A percentile compares a stretch with the other conserved stretches of the same genome.
Conservation (phyloP, 1,140 invertebrate genomes). For the Drosophila saltans region DNA sequence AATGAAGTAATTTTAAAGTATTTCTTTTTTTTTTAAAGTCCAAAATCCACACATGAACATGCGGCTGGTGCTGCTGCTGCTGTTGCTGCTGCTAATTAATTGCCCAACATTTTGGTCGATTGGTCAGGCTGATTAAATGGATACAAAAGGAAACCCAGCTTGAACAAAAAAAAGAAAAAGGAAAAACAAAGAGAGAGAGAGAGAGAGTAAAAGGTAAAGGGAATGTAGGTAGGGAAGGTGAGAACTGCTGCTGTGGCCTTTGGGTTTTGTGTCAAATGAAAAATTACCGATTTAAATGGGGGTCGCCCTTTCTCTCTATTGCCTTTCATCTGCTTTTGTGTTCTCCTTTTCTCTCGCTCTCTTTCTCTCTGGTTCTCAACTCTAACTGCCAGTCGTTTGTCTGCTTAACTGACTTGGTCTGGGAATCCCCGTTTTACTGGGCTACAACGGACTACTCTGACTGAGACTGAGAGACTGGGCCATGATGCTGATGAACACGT, state of each 20-base stretch:
- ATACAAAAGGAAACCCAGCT: conserved; percentile 9
- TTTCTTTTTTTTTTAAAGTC: conserved; percentile 19
- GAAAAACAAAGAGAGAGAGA: not conserved
- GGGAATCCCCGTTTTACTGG: conserved; percentile 32
- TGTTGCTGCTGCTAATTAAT: conserved; percentile 57
- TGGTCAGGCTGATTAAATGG: conserved; percentile 53
- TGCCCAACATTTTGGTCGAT: conserved; percentile 59
- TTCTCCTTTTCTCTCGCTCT: conserved; percentile 29
- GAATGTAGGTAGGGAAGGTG: conserved; percentile 16
- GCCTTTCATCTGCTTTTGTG: conserved; percentile 21
- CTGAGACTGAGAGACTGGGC: conserved; percentile 37
- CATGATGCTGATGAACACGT: conserved; percentile 75
- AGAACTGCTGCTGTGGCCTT: conserved; percentile 24
- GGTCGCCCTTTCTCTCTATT: conserved; percentile 31
- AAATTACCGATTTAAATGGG: conserved; percentile 70
- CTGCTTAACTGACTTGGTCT: conserved; percentile 51
- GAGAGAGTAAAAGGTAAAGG: not conserved
- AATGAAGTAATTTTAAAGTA: conserved; percentile 49
- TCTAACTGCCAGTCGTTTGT: conserved; percentile 65
- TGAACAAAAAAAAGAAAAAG: not conserved
- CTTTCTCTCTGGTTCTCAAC: conserved; percentile 21
- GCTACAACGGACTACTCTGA: conserved; percentile 37
- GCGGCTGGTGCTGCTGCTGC: not conserved
- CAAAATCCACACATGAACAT: not conserved
- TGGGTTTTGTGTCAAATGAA: conserved; percentile 57